Evolutionary conservation across 2,888 invertebrate genomes (phyloP).

Genomic region (Cyaniris semiargus): DNA sequence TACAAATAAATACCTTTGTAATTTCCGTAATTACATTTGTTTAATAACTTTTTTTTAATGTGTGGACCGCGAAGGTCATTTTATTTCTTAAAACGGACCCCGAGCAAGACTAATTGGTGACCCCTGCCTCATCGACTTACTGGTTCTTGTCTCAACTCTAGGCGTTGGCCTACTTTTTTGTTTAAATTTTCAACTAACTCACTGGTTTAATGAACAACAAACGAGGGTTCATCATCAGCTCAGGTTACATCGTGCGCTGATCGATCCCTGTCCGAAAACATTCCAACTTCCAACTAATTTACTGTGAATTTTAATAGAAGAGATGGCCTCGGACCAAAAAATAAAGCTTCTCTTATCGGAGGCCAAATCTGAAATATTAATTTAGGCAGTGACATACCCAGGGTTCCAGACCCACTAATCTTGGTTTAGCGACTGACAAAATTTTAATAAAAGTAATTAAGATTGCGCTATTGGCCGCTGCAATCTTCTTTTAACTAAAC

Average conservation of each 20-base stretch:
- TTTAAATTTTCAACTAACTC: neutral
- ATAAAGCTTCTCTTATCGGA: neutral
- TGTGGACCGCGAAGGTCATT: no score
- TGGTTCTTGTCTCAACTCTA: constrained; percentile 9
- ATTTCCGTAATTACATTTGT: no score
- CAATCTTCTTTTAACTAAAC: neutral
- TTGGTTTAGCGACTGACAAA: neutral
- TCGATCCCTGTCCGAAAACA: neutral
- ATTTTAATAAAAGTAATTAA: constrained; percentile 14
- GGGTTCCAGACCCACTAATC: neutral
- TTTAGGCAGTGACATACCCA: neutral
- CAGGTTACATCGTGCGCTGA: neutral
- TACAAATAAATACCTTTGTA: no score
- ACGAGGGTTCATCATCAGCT: neutral
- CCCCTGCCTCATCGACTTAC: no score
- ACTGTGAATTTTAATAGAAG: neutral
- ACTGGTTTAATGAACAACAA: neutral
- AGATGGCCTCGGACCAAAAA: neutral
- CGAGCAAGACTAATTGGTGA: no score
- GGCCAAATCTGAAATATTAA: neutral
- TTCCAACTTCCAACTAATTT: neutral
- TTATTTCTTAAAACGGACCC: no score
- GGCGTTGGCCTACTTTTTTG: constrained; percentile 11
- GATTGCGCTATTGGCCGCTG: constrained; percentile 11
- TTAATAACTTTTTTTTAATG: no score